Evolutionary conservation across 2,888 invertebrate species (phyloP), one percentile per base, ranked within the genome.

Genomic region (Pedicia rivosa): DNA sequence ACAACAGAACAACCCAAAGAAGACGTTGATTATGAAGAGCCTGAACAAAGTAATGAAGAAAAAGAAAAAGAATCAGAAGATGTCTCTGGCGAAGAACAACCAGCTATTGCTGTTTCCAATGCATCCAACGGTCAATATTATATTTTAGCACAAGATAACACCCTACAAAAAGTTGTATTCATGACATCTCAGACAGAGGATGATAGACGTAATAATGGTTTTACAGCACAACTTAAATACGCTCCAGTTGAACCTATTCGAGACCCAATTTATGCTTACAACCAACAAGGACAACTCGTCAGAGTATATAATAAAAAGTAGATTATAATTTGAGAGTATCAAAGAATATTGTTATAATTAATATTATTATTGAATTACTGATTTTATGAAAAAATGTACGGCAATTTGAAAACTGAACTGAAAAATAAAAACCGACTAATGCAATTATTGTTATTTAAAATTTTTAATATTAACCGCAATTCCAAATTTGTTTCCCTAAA

Each of bases 221-320:
- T 61, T 30, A 55, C 58, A 2, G 62, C 63, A 2, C 53, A 60
- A 41, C 9, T 4, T 27, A 53, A 49, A 32, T 62, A 61, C 36
- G 52, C 53, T n/a, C 54, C 56, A 7, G 57, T 62, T 3, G 57
- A 59, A 3, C 55, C 59, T 33, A 45, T 62, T 16, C 47, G 53
- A 36, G 62, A 60, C 46, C 62, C 63, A 1, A 45, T 63, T 12
- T 63, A 55, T 32, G 53, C 55, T 15, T 60, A 60, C 34, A 58
- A 56, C 35, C 52, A 47, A 8, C 49, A 54, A 29, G 60, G 60
- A 3, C 58, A 61, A 35, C 41, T 62, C 38, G 52, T 56, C 32
- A 46, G 58, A 20, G 48, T 62, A 24, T 47, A 54, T 8, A 60
- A 54, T 35, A 56, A 50, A 37, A 46, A 46, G 42, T 40, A 34